phyloP scores from a whole-genome alignment of 2,113 vertebrate genomes.

The Mustelus asterias region DNA sequence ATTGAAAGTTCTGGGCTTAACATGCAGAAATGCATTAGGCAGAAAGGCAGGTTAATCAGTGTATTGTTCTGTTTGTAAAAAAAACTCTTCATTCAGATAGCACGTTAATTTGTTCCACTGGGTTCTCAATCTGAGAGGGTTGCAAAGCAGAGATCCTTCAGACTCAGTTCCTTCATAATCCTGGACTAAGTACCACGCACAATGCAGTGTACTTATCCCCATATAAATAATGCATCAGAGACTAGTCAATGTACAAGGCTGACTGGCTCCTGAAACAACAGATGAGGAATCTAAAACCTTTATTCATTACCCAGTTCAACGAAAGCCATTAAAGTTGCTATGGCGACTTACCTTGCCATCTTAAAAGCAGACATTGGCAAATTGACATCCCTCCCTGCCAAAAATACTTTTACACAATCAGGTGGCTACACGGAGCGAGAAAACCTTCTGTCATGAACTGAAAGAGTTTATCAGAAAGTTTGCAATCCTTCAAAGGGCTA shows the following conservation, averaged over 20 bases:
- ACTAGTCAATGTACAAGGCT: background rate
- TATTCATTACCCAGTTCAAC: constrained; percentile 13
- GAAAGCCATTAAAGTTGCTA: background rate
- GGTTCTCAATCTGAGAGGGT: background rate
- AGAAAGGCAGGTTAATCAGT: background rate
- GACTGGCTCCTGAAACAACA: background rate
- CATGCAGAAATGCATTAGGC: background rate
- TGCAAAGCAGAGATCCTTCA: too few relatives aligned
- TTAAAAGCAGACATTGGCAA: constrained; percentile 13
- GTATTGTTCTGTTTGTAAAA: background rate
- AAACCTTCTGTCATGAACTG: background rate
- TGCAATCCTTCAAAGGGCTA: background rate
- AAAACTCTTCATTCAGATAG: background rate
- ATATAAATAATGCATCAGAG: constrained; percentile 13
- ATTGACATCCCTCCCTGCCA: background rate
- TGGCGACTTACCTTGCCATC: background rate
- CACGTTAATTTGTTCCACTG: background rate
- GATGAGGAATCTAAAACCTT: constrained; percentile 2
- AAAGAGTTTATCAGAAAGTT: background rate
- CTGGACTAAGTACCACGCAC: background rate
- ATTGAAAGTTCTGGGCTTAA: background rate
- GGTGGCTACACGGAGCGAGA: background rate
- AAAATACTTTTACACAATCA: background rate
- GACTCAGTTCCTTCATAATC: background rate
- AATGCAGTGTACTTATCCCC: constrained; percentile 19